Percentiles rank a stretch among this genome's conserved stretches.
Evolutionary conservation across 2,888 invertebrate genomes (phyloP).

Genomic region (Polyploca ridens): DNA sequence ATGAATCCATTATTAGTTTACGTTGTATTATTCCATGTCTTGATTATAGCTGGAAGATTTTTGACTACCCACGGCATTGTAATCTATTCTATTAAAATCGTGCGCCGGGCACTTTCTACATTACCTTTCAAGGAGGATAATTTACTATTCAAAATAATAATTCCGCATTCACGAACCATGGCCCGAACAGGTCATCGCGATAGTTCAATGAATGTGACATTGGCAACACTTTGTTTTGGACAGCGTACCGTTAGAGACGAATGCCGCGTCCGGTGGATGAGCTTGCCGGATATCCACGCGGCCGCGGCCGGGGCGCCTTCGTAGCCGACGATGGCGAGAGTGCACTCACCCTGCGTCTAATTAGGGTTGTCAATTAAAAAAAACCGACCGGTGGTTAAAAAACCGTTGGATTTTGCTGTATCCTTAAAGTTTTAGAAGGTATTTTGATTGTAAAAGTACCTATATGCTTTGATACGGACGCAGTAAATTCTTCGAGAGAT

Average conservation of each 20-base stretch:
- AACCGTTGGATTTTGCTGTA: too few relatives aligned
- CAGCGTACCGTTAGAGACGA: conserved; percentile 60
- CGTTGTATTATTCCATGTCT: background rate
- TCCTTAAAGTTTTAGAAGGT: too few relatives aligned
- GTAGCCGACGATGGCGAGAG: conserved; percentile 29
- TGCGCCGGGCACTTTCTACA: background rate
- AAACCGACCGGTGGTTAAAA: too few relatives aligned
- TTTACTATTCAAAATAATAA: background rate
- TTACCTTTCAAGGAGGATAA: background rate
- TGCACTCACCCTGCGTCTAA: conserved; percentile 48
- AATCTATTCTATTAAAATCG: too few relatives aligned
- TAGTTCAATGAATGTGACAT: conserved; percentile 39
- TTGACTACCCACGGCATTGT: too few relatives aligned
- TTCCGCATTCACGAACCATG: conserved; percentile 27
- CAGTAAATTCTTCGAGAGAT: background rate
- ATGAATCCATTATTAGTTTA: conserved; percentile 35
- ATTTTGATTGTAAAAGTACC: background rate
- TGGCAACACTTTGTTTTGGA: conserved; percentile 53
- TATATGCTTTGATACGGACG: background rate
- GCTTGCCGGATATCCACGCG: conserved; percentile 67
- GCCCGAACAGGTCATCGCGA: conserved; percentile 32
- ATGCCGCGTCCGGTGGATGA: conserved; percentile 69
- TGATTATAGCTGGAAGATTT: background rate
- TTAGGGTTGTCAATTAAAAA: conserved; percentile 3
- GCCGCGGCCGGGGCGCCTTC: conserved; percentile 15